A percentile compares a stretch with the other conserved stretches of the same genome.
Conservation (phyloP, 2,888 invertebrate species). For the Callimorpha dominula region DNA sequence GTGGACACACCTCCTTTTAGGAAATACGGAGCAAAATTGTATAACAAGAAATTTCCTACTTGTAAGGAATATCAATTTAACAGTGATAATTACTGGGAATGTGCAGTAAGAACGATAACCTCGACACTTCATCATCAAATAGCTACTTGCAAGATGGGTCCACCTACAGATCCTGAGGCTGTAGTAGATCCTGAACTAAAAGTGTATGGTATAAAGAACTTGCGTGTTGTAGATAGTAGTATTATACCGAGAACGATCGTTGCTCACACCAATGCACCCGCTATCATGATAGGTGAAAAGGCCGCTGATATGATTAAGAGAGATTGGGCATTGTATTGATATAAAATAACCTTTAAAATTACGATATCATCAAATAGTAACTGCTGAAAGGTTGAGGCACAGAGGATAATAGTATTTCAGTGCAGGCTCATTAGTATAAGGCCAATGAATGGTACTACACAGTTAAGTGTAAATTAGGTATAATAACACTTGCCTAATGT, state of each 20-base stretch:
- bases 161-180: slow-evolving; percentile 83
- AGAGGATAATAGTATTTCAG: neutral
- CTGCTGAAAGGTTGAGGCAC: neutral
- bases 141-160: slow-evolving; percentile 91
- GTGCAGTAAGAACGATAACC: slow-evolving; percentile 86
- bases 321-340: slow-evolving; percentile 73
- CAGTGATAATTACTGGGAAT: slow-evolving; percentile 90
- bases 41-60: slow-evolving; percentile 84
- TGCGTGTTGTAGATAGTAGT: slow-evolving; percentile 90
- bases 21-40: slow-evolving; percentile 86
- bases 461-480: neutral
- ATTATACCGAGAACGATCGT: slow-evolving; percentile 89
- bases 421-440: neutral
- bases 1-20: slow-evolving; percentile 87
- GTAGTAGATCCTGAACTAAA: slow-evolving; percentile 88
- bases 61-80: slow-evolving; percentile 84
- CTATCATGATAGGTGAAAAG: slow-evolving; percentile 91
- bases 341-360: neutral
- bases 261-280: slow-evolving; percentile 89
- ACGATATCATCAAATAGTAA: slow-evolving; percentile 6
- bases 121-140: slow-evolving; percentile 90
- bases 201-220: slow-evolving; percentile 87
- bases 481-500: neutral
- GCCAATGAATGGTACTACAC: neutral
- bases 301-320: slow-evolving; percentile 88